Conservation (phyloP, 2,888 invertebrate species). For the Philhelius pedissequus region DNA sequence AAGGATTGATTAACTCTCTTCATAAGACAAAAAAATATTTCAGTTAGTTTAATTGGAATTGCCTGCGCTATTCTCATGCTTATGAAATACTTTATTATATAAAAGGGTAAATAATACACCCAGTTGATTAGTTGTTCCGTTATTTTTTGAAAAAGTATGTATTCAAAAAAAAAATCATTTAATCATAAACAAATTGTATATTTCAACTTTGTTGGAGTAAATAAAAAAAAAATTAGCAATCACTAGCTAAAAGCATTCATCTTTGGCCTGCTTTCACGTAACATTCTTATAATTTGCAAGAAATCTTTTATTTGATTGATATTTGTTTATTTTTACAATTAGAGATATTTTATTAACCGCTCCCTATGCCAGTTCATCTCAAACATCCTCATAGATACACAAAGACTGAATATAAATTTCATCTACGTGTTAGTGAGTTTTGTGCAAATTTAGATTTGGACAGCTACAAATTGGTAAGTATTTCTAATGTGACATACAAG, state of each 20-base stretch:
- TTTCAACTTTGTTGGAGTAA: neutral
- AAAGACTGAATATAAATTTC: neutral
- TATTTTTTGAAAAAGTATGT: neutral
- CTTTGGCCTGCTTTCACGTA: neutral
- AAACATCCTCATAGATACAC: conserved; percentile 21
- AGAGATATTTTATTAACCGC: conserved; percentile 40
- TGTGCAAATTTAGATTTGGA: conserved; percentile 23
- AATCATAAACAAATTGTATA: neutral
- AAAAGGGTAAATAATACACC: neutral
- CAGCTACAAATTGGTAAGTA: neutral
- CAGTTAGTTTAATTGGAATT: neutral
- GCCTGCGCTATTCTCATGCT: neutral
- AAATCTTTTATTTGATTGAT: conserved; percentile 22
- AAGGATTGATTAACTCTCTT: neutral
- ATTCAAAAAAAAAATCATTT: neutral
- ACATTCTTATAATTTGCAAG: conserved; percentile 4
- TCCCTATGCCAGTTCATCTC: conserved; percentile 33
- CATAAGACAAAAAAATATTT: neutral
- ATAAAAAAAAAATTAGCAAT: neutral
- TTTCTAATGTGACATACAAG: conserved; percentile 14
- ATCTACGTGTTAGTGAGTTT: neutral
- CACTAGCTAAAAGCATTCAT: conserved; percentile 4
- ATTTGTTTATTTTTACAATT: conserved; percentile 49
- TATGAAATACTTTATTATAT: neutral
- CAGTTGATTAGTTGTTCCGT: neutral